Evolutionary conservation across 30 jellyfish, hydroid and myxozoan genomes (phyloP).

Genomic region (Rhopilema esculentum): DNA sequence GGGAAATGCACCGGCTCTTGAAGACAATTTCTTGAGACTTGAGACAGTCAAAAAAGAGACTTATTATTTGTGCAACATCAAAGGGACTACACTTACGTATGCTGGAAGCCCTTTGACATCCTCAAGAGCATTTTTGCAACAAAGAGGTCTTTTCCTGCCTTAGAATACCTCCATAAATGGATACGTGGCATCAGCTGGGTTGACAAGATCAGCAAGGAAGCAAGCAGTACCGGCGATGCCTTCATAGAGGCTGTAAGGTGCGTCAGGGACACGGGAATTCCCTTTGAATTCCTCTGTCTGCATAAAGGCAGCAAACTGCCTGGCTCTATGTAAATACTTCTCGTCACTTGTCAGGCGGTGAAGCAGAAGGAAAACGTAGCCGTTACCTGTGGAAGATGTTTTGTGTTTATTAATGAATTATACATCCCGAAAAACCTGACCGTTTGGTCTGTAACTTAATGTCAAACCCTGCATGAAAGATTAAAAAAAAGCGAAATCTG

Average conservation of each 20-base stretch:
- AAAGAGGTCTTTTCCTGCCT: background rate
- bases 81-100: too few species aligned
- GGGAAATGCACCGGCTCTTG: too few species aligned
- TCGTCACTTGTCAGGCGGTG: constrained; percentile 89
- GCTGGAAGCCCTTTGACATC: too few species aligned
- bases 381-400: constrained; percentile 83
- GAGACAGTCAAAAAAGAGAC: too few species aligned
- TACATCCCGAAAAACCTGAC: too few species aligned
- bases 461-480: too few species aligned
- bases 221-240: constrained; percentile 99
- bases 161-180: constrained; percentile 94
- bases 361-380: constrained; percentile 91
- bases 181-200: constrained; percentile 88
- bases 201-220: constrained; percentile 87
- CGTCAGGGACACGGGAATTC: constrained; percentile 99
- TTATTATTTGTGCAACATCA: too few species aligned
- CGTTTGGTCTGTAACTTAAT: too few species aligned
- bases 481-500: too few species aligned
- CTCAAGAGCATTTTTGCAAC: too few species aligned
- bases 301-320: constrained; percentile 99
- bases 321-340: constrained; percentile 84
- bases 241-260: constrained; percentile 98
- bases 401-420: background rate
- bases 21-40: too few species aligned
- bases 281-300: constrained; percentile 99